These are phyloP conservation scores for Minunthozetes semirufus DNA, from an alignment of 2,888 invertebrate species.

Conservation along the genomic window DNA sequence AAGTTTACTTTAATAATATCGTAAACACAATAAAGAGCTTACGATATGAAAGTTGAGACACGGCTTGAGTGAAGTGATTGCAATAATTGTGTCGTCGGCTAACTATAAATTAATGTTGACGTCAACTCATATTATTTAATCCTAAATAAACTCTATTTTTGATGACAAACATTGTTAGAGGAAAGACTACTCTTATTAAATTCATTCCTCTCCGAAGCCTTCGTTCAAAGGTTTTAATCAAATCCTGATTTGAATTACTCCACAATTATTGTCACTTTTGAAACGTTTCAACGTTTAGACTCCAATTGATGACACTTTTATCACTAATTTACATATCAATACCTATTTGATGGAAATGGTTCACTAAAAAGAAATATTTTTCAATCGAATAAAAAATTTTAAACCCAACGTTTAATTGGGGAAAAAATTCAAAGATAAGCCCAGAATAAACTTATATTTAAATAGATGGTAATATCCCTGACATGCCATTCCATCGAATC, in stretches of 20 bases:
- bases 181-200: not conserved
- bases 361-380: not conserved
- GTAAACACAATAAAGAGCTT: not conserved
- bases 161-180: not conserved
- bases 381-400: not conserved
- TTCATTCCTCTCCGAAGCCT: not conserved
- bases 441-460: not conserved
- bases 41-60: not conserved
- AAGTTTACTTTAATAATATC: conserved; percentile 2
- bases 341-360: not conserved
- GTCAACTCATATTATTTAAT: not conserved
- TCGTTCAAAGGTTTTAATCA: not conserved
- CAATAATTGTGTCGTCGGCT: not conserved
- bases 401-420: not conserved
- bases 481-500: not conserved
- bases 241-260: not conserved
- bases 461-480: not conserved
- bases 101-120: conserved; percentile 17
- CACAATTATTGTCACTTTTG: not conserved
- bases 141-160: not conserved
- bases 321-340: conserved; percentile 8
- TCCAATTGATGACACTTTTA: not conserved
- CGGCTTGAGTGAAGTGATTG: not conserved
- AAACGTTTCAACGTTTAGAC: not conserved
- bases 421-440: not conserved